Evolutionary conservation across 1,140 invertebrate species (phyloP).

Genomic region (Drosophila setifemur): DNA sequence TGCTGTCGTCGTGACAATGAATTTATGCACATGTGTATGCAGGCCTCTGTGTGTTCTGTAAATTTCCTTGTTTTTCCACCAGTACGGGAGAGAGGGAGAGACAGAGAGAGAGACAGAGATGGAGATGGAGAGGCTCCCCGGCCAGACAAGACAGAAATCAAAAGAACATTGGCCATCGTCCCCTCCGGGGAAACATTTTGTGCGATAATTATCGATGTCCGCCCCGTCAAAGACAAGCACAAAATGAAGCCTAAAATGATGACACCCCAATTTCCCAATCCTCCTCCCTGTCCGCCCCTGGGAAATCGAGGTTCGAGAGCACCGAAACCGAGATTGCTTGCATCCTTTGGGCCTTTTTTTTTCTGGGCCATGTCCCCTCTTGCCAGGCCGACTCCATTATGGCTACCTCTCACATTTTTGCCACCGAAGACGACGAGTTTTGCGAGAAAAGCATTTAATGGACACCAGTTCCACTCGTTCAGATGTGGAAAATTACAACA

Average conservation of each 20-base stretch:
- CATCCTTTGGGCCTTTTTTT: conserved; percentile 12
- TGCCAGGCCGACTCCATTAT: not conserved
- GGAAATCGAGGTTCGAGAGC: conserved; percentile 13
- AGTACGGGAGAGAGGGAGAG: not conserved
- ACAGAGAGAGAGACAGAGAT: not conserved
- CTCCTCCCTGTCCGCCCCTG: not conserved
- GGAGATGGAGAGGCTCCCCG: not conserved
- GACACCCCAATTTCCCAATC: conserved; percentile 22
- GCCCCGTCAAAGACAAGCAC: conserved; percentile 40
- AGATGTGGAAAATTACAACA: too few species aligned
- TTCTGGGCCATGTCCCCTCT: not conserved
- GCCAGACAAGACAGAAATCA: conserved; percentile 45
- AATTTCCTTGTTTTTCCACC: conserved; percentile 47
- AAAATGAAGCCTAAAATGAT: conserved; percentile 43
- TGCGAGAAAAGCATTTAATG: not conserved
- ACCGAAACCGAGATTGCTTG: conserved; percentile 41
- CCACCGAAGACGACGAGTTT: not conserved
- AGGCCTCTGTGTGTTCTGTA: conserved; percentile 41
- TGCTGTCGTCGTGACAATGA: conserved; percentile 67
- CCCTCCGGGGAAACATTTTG: conserved; percentile 36
- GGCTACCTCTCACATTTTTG: not conserved
- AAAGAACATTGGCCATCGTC: conserved; percentile 48
- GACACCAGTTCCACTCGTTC: not conserved
- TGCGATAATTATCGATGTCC: conserved; percentile 74
- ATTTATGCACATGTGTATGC: conserved; percentile 69